Conservation (phyloP, 2,888 invertebrate species). For the Aquatica leii region DNA sequence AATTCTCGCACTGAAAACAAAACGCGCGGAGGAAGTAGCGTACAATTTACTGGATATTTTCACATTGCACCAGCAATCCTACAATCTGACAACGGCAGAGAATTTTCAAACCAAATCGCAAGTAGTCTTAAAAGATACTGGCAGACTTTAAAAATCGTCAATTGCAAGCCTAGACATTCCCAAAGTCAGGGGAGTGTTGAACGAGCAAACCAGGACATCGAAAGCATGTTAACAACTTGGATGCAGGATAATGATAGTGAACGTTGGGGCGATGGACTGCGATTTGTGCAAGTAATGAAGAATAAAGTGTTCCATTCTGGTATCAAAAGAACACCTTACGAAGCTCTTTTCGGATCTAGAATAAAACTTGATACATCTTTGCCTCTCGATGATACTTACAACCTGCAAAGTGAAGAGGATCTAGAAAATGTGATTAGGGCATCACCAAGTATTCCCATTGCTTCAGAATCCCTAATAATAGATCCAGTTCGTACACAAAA, state of each 20-base stretch:
- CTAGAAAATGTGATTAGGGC: too few species aligned
- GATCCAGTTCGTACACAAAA: too few species aligned
- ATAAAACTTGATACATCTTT: neutral
- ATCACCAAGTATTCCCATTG: too few species aligned
- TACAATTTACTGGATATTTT: constrained; percentile 49
- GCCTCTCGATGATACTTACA: too few species aligned
- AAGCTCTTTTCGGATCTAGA: constrained; percentile 6
- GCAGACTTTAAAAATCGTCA: constrained; percentile 37
- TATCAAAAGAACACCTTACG: neutral
- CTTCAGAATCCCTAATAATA: too few species aligned
- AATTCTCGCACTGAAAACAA: constrained; percentile 48
- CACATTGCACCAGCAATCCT: constrained; percentile 44
- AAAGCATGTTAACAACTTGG: too few species aligned
- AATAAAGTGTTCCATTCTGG: too few species aligned
- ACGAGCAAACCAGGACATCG: too few species aligned
- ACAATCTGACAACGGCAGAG: constrained; percentile 48
- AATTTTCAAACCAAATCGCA: constrained; percentile 43
- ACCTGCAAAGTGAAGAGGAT: too few species aligned
- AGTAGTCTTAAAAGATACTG: constrained; percentile 15
- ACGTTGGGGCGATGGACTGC: constrained; percentile 10
- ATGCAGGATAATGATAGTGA: constrained; percentile 9
- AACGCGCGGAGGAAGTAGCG: constrained; percentile 50
- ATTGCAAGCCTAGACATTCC: too few species aligned
- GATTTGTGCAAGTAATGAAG: neutral
- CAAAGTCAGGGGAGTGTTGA: too few species aligned